A percentile compares a stretch with the other conserved stretches of the same genome.
These are phyloP conservation scores for Pao palembangensis DNA, from an alignment of 2,113 vertebrate species.

Conservation along the genomic window DNA sequence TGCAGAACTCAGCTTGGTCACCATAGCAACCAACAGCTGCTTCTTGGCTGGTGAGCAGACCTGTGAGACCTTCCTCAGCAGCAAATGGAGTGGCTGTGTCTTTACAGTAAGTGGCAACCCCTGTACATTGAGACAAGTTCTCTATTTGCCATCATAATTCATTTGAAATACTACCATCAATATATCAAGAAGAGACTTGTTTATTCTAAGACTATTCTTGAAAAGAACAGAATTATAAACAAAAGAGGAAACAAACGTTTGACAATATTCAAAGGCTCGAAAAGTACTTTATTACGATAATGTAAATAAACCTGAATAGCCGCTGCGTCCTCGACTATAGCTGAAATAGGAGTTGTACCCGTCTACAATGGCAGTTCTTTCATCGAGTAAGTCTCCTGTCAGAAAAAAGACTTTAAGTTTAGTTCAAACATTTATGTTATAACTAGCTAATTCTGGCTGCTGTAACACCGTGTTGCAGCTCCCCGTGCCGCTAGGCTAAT, in stretches of 20 bases:
- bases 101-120: conserved; percentile 87
- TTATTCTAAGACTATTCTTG: no score
- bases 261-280: neutral
- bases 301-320: conserved; percentile 81
- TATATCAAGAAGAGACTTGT: no score
- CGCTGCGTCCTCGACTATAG: conserved; percentile 82
- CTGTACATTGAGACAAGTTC: conserved; percentile 49
- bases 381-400: conserved; percentile 83
- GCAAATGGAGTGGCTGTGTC: conserved; percentile 76
- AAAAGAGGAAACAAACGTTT: neutral
- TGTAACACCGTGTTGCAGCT: neutral
- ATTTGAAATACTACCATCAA: no score
- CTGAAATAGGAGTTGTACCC: conserved; percentile 89
- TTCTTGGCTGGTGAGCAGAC: conserved; percentile 74
- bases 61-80: conserved; percentile 86
- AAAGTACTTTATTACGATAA: neutral
- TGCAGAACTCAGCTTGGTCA: conserved; percentile 75
- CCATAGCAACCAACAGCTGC: conserved; percentile 79
- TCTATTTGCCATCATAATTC: no score
- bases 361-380: conserved; percentile 81
- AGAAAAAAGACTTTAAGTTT: neutral
- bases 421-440: neutral
- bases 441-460: neutral
- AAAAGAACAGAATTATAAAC: neutral
- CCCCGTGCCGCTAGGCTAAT: neutral